A percentile compares a stretch with the other conserved stretches of the same genome.
phyloP scores from a whole-genome alignment of 2,888 invertebrate genomes.

The Protonemura montana region DNA sequence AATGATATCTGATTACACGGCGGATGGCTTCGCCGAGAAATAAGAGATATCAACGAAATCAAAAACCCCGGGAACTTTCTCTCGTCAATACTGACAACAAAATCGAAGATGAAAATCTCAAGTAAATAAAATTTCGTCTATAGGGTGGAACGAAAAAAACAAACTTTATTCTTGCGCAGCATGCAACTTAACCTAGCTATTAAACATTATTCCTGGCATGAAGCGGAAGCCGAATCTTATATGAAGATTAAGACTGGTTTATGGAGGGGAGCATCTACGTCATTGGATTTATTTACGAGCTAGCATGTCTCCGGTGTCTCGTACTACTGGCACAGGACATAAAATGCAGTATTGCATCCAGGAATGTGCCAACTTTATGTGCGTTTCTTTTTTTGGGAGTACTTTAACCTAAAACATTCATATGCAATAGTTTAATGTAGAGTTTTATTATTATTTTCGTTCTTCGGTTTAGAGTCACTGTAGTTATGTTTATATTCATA shows the following conservation, averaged over 20 bases:
- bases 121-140: neutral
- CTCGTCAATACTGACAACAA: neutral
- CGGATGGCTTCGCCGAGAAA: neutral
- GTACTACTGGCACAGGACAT: neutral
- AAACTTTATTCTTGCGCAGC: neutral
- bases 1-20: neutral
- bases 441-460: neutral
- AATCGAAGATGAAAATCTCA: neutral
- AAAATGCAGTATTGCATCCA: neutral
- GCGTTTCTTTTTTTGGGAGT: neutral
- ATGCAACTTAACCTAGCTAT: neutral
- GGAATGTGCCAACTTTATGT: neutral
- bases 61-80: neutral
- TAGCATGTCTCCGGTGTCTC: neutral
- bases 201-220: constrained; percentile 3
- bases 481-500: neutral
- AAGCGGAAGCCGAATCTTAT: neutral
- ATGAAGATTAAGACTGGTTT: constrained; percentile 7
- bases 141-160: neutral
- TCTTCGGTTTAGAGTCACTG: neutral
- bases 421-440: neutral
- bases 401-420: neutral
- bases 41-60: neutral
- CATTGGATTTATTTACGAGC: neutral
- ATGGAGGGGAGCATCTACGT: neutral